These are phyloP conservation scores for Macrobrachium rosenbergii DNA, from an alignment of 1,140 invertebrate species.

Conservation along the genomic window DNA sequence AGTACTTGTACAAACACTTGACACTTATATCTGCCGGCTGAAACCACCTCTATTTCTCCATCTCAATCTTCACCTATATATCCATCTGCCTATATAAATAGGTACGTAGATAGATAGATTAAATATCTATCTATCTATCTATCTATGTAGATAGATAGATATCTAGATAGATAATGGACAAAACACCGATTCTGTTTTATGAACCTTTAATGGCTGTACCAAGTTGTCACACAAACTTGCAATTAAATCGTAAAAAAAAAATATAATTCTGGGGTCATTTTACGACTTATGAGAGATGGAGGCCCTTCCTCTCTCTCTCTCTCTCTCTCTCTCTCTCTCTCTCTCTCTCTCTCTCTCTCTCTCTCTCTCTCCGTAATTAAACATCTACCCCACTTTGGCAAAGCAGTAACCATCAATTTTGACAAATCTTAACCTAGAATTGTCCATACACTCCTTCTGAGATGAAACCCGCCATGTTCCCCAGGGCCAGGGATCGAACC, in stretches of 20 bases:
- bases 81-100: conserved; percentile 8
- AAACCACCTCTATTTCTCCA: background rate
- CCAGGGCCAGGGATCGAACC: no score
- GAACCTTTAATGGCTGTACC: no score
- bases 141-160: conserved; percentile 6
- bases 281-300: background rate
- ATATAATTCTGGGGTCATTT: background rate
- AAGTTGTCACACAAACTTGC: background rate
- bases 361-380: conserved; percentile 7
- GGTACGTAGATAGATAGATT: conserved; percentile 7
- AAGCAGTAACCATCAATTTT: no score
- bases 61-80: background rate
- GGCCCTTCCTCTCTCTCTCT: conserved; percentile 28
- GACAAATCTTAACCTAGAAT: no score
- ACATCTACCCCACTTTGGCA: no score
- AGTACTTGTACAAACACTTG: no score
- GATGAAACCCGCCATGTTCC: no score
- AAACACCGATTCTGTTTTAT: no score
- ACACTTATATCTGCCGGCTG: no score
- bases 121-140: no score
- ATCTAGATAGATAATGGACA: background rate
- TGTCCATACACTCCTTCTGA: no score
- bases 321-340: conserved; percentile 36
- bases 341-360: conserved; percentile 36
- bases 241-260: background rate